phyloP scores from a whole-genome alignment of 2,888 invertebrate species.

The Latheticus oryzae region DNA sequence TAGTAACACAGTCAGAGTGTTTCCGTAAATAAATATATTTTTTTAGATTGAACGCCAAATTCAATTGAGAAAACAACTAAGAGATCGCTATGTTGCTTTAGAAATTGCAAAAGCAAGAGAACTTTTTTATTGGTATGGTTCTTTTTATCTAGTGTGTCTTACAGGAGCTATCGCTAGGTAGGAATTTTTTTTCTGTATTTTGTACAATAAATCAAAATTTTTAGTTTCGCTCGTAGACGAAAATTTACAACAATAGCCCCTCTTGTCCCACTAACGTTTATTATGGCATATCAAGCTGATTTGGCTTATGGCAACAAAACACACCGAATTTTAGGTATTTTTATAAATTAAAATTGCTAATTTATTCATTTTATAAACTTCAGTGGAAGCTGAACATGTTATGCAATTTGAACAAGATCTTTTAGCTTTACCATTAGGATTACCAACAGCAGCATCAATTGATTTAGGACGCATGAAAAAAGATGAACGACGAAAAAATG shows the following conservation, averaged over 20 bases:
- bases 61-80: constrained; percentile 83
- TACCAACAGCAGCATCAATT: constrained; percentile 75
- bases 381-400: constrained; percentile 83
- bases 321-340: constrained; percentile 77
- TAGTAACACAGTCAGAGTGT: background rate
- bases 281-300: constrained; percentile 79
- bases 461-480: constrained; percentile 56
- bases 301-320: constrained; percentile 82
- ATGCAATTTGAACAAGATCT: constrained; percentile 79
- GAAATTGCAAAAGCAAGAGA: constrained; percentile 79
- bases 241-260: constrained; percentile 73
- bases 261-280: constrained; percentile 77
- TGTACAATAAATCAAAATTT: constrained; percentile 17
- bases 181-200: too few species aligned
- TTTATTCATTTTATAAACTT: constrained; percentile 43
- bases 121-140: constrained; percentile 77
- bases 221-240: constrained; percentile 58
- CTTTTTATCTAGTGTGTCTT: constrained; percentile 73
- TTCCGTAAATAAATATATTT: constrained; percentile 24
- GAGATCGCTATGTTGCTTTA: constrained; percentile 79
- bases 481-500: too few species aligned
- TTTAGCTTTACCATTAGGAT: constrained; percentile 78
- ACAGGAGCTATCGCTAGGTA: constrained; percentile 69
- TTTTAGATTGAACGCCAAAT: constrained; percentile 82
- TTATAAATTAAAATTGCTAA: too few species aligned